These are phyloP conservation scores for Ispidina picta DNA, from an alignment of 2,797 vertebrate species.

Conservation along the genomic window DNA sequence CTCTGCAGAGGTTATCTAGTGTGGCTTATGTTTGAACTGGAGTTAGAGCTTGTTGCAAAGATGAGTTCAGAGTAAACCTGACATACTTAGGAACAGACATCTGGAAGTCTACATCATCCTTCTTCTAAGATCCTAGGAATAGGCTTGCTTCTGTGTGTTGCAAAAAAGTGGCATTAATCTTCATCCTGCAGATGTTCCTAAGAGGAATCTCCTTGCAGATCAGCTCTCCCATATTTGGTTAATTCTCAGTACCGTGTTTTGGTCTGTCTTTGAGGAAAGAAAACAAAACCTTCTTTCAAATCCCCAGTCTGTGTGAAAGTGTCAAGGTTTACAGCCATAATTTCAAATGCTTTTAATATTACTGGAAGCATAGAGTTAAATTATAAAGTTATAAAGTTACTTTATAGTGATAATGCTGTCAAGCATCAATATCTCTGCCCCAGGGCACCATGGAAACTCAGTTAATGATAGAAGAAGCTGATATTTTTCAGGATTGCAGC, in stretches of 20 bases:
- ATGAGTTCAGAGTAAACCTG: slow-evolving; percentile 5
- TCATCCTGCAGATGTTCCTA: not conserved
- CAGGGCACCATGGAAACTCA: slow-evolving; percentile 77
- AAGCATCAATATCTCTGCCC: slow-evolving; percentile 72
- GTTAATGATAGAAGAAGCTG: slow-evolving; percentile 71
- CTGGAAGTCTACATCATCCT: not conserved
- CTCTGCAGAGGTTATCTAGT: slow-evolving; percentile 3
- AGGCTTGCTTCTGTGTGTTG: not conserved
- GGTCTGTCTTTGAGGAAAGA: slow-evolving; percentile 1
- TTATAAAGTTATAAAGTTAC: slow-evolving; percentile 83
- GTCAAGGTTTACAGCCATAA: slow-evolving; percentile 75
- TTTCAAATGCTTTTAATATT: slow-evolving; percentile 77
- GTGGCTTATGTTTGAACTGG: not conserved
- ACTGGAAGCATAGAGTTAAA: slow-evolving; percentile 83
- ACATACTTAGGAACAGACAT: not conserved
- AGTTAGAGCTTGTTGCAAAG: not conserved
- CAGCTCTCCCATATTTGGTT: not conserved
- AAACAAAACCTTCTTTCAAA: slow-evolving; percentile 12
- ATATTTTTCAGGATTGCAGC: slow-evolving; percentile 69
- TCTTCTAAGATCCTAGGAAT: not conserved
- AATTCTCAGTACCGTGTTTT: not conserved
- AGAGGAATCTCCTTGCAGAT: not conserved
- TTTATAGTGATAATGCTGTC: slow-evolving; percentile 82
- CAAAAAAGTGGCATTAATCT: not conserved
- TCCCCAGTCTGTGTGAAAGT: slow-evolving; percentile 36